Evolutionary conservation across 2,797 vertebrate species (phyloP), one percentile per base, ranked within the genome.

Genomic region (Masticophis lateralis): DNA sequence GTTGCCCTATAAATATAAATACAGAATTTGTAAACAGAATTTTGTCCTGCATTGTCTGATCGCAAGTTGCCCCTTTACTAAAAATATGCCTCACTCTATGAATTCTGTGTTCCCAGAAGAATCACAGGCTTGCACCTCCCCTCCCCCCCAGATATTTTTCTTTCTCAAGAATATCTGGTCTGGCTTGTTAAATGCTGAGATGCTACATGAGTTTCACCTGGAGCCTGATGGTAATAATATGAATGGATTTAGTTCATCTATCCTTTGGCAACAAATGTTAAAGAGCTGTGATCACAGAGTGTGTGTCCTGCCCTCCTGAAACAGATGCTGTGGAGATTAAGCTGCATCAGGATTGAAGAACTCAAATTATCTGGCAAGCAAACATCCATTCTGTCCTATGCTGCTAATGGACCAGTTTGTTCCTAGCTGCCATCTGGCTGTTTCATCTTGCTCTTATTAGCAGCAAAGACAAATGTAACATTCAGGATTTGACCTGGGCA

Each of bases 261-360:
- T 89, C 83, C 90, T 93, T 27, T 74, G 63, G 91, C 56, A 87
- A 86, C 74, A 86, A 92, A 92, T 88, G 16, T 25, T 83, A 83
- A 83, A 25, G 37, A 83, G 74, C 20, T 94, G 89, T 95, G 94
- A 96, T 95, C 74, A 60, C 63, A 11, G 59, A 93, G 90, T 0
- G 0, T 94, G 1, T 74, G 66, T 94, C 94, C 83, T 66, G 69
- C 93, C 57, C 93, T 94, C 57, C 37, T 69, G 63, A 95, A 94
- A 89, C 96, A 96, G 92, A 94, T 96, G 95, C 95, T 94, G 8
- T 87, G 88, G 93, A 95, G 96, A 96, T 96, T 96, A 96, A 63
- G 57, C 47, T 88, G 12, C 89, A 61, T 53, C 91, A 28, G 7
- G 92, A 53, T 88, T 95, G 96, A 92, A 88, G 91, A 60, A 91